Evolutionary conservation across 2,113 vertebrate genomes (phyloP).

Genomic region (Poecilia latipinna): DNA sequence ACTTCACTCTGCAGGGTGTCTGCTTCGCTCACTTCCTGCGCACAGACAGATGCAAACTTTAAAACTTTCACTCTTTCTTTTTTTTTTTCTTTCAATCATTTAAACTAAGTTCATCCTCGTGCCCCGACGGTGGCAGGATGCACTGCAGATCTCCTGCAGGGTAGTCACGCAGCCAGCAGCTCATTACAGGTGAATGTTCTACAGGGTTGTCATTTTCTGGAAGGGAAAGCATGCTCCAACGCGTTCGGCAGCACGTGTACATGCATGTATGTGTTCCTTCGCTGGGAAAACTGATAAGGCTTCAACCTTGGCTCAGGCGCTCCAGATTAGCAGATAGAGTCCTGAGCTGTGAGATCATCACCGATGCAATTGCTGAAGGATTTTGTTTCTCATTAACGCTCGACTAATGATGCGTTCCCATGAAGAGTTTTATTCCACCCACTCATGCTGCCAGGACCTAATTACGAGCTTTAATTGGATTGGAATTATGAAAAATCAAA

Average conservation of each 20-base stretch:
- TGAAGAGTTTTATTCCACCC: conserved; percentile 7
- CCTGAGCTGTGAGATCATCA: conserved; percentile 27
- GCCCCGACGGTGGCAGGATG: conserved; percentile 7
- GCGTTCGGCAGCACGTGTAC: conserved; percentile 22
- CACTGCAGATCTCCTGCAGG: background rate
- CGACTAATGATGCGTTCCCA: conserved; percentile 4
- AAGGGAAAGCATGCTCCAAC: conserved; percentile 45
- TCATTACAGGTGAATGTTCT: conserved; percentile 47
- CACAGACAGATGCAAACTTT: conserved; percentile 7
- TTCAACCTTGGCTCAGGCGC: conserved; percentile 18
- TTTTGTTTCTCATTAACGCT: conserved; percentile 34
- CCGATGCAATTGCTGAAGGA: conserved; percentile 29
- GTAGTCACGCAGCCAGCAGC: conserved; percentile 39
- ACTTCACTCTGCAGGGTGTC: conserved; percentile 27
- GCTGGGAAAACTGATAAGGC: conserved; percentile 34
- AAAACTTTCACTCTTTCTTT: background rate
- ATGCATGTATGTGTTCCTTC: conserved; percentile 20
- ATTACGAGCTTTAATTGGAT: conserved; percentile 1
- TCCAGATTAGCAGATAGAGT: conserved; percentile 42
- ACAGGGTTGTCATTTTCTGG: conserved; percentile 56
- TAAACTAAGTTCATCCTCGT: background rate
- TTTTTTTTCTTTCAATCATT: background rate
- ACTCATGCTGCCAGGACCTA: background rate
- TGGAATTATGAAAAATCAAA: conserved; percentile 8
- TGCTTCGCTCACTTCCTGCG: conserved; percentile 19